A percentile compares a stretch with the other conserved stretches of the same genome.
phyloP scores from a whole-genome alignment of 1,140 invertebrate genomes.

The Atta texana region DNA sequence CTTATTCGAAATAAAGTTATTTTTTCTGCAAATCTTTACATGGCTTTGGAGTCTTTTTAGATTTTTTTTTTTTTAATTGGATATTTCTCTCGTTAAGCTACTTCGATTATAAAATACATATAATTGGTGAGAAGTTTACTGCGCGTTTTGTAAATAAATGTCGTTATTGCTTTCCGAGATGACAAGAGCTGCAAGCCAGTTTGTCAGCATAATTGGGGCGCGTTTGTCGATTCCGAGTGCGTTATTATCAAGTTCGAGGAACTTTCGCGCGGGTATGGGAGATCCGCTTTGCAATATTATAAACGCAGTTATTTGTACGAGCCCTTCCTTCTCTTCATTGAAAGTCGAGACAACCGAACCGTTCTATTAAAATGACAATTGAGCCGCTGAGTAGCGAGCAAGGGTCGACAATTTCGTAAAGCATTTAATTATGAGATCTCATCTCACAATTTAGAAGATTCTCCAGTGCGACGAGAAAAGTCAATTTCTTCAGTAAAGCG shows the following conservation, averaged over 20 bases:
- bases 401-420: conserved; percentile 54
- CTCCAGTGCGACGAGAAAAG: conserved; percentile 28
- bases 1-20: too few relatives aligned
- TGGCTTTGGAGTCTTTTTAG: background rate
- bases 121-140: conserved; percentile 49
- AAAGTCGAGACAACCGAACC: conserved; percentile 60
- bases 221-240: conserved; percentile 60
- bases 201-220: conserved; percentile 55
- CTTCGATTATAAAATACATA: conserved; percentile 14
- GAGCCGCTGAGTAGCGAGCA: conserved; percentile 49
- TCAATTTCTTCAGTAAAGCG: conserved; percentile 31
- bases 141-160: conserved; percentile 51
- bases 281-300: conserved; percentile 63
- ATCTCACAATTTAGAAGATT: conserved; percentile 53
- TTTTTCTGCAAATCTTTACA: background rate
- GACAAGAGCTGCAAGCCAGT: conserved; percentile 51
- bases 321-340: conserved; percentile 39
- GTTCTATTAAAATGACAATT: conserved; percentile 62
- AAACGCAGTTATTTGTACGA: conserved; percentile 58
- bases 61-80: background rate
- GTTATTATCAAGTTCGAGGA: conserved; percentile 63
- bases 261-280: conserved; percentile 32
- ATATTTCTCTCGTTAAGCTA: background rate
- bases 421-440: conserved; percentile 58
- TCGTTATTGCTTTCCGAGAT: conserved; percentile 26